Evolutionary conservation across 1,140 invertebrate species (phyloP).

Genomic region (Maconellicoccus hirsutus): DNA sequence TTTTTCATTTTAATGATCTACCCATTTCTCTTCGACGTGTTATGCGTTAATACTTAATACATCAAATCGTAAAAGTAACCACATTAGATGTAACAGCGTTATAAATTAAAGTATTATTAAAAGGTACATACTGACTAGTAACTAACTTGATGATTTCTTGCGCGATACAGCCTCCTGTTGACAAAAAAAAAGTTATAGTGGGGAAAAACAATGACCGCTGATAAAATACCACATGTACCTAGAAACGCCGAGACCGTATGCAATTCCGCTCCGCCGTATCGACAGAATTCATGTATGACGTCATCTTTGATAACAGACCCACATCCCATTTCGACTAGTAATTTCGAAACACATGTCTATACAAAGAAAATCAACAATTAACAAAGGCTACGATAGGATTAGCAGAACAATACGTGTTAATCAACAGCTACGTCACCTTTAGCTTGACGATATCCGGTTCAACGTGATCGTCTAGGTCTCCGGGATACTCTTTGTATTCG

Average conservation of each 20-base stretch:
- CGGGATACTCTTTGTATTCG: slow-evolving; percentile 82
- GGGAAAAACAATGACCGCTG: not conserved
- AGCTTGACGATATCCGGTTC: slow-evolving; percentile 80
- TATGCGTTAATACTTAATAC: no score
- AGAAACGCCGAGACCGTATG: slow-evolving; percentile 92
- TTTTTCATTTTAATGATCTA: no score
- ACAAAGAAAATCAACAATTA: slow-evolving; percentile 25
- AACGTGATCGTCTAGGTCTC: slow-evolving; percentile 72
- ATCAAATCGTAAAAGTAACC: slow-evolving; percentile 57
- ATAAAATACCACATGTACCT: slow-evolving; percentile 37
- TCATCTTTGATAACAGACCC: slow-evolving; percentile 74
- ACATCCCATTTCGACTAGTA: slow-evolving; percentile 77
- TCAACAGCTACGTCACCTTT: slow-evolving; percentile 47
- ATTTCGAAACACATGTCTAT: slow-evolving; percentile 57
- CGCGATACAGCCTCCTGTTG: slow-evolving; percentile 70
- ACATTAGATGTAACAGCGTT: slow-evolving; percentile 85
- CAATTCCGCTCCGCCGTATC: slow-evolving; percentile 85
- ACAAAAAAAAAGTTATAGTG: not conserved
- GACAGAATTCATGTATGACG: slow-evolving; percentile 86
- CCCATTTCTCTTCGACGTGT: no score
- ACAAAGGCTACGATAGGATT: not conserved
- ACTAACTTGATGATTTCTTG: slow-evolving; percentile 97
- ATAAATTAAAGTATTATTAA: slow-evolving; percentile 92
- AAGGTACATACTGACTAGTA: slow-evolving; percentile 89
- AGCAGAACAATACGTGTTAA: not conserved